These are phyloP conservation scores for Parazoanthus swiftii DNA, from an alignment of 92 coral and sea anemone species.

Conservation along the genomic window DNA sequence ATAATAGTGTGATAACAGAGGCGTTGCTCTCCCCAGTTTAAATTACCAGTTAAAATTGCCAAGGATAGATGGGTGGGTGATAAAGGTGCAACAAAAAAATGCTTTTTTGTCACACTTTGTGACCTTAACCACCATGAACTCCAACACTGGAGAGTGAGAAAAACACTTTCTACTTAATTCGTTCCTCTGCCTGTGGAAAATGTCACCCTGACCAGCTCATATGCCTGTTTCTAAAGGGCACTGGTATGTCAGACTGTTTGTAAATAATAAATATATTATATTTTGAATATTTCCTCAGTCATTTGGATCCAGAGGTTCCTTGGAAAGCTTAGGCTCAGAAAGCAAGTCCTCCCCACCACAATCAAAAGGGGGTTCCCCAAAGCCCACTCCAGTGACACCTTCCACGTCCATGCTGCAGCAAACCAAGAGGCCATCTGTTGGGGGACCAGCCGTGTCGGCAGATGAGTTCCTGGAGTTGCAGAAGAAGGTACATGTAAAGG, in stretches of 20 bases:
- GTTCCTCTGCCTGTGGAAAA: no score
- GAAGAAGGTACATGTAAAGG: conserved; percentile 51
- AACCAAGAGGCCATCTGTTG: conserved; percentile 45
- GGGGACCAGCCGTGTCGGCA: conserved; percentile 76
- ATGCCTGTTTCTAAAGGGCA: neutral
- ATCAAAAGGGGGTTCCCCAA: conserved; percentile 7
- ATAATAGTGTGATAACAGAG: no score
- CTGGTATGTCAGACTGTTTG: neutral
- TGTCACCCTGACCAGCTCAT: neutral
- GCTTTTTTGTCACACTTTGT: no score
- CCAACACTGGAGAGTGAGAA: no score
- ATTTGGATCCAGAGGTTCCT: conserved; percentile 90
- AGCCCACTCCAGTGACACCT: conserved; percentile 16
- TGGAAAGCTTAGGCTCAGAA: conserved; percentile 61
- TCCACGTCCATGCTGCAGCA: conserved; percentile 56
- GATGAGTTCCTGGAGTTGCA: conserved; percentile 89
- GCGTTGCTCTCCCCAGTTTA: no score
- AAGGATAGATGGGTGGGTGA: no score
- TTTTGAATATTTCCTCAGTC: conserved; percentile 43
- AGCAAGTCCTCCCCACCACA: conserved; percentile 47
- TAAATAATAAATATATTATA: neutral
- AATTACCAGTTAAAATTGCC: no score
- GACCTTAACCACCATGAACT: no score
- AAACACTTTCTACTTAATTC: no score
- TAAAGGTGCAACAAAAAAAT: no score